Base-by-base conservation (phyloP, 1,140 invertebrate species). In the Campoletis sonorensis region DNA sequence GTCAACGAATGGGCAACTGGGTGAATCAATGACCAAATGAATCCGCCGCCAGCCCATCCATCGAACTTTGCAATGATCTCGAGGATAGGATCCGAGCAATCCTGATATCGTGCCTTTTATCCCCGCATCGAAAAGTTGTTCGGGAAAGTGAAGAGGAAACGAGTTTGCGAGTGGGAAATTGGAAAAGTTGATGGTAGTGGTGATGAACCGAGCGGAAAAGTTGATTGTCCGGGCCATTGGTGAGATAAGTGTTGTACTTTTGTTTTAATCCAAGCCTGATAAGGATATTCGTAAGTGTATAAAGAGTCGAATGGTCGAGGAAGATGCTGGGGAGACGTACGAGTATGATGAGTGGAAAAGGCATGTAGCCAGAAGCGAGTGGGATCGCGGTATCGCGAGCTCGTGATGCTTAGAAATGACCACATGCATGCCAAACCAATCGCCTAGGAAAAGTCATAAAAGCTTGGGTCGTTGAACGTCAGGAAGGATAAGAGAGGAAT, bases 401-500 rank as follows among this genome's bases (percentile, higher is more conserved):
- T 58, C 45, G 68, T 81, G 81, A 87, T 85, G 88, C 89, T 88
- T 89, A 89, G 86, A 88, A 90, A 90, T 90, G 86, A 85, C 82
- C 83, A 76, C 88, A 89, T 90, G 87, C 87, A 90, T 90, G 85
- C 73, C 78, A 89, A 90, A 87, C 85, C 54, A 54, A 61, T 37
- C 72, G 45, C 26, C 85, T 80, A 54, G 81, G 83, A 83, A 79
- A 64, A 64, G 83, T 85, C 80, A 80, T 83, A 84, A 86, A 84
- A 73, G 80, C 64, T 77, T 77, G 73, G 71, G 58, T 81, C 83
- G 79, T 82, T 85, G 87, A 88, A 87, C 86, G 83, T 86, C 82
- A 67, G 61, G 40, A 37, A 37, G 33, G 79, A 82, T 83, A 82
- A 72, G 72, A 72, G 72, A 75, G 58, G 37, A 64, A 30, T 77